Evolutionary conservation across 2,888 invertebrate species (phyloP).

Genomic region (Perizoma flavofasciatum): DNA sequence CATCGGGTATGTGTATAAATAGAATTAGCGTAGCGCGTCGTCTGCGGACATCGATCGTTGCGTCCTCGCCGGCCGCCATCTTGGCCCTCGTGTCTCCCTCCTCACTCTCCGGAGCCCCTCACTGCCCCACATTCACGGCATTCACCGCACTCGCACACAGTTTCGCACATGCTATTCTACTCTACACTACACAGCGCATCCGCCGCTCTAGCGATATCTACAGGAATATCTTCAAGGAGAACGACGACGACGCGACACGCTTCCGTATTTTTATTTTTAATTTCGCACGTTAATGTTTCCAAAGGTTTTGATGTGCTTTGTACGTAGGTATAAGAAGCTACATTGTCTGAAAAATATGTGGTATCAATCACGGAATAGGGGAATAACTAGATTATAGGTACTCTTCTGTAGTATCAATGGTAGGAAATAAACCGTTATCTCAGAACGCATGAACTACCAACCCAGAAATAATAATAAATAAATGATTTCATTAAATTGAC

Average conservation of each 20-base stretch:
- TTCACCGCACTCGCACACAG: conserved; percentile 55
- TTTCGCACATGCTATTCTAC: conserved; percentile 66
- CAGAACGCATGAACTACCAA: background rate
- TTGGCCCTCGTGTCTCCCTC: conserved; percentile 81
- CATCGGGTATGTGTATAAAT: conserved; percentile 70
- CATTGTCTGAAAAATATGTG: background rate
- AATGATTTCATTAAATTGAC: conserved; percentile 1
- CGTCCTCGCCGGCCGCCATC: conserved; percentile 79
- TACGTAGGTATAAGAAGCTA: conserved; percentile 7
- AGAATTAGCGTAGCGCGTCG: conserved; percentile 77
- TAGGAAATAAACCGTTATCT: conserved; percentile 13
- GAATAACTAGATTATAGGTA: too few species aligned
- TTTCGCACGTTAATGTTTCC: conserved; percentile 20
- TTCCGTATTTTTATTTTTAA: conserved; percentile 41
- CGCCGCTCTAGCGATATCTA: conserved; percentile 38
- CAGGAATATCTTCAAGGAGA: conserved; percentile 57
- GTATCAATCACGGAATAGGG: too few species aligned
- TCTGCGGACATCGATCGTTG: conserved; percentile 82
- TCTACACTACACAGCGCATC: conserved; percentile 32
- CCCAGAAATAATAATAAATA: background rate
- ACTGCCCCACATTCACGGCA: conserved; percentile 81
- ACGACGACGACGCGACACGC: conserved; percentile 18
- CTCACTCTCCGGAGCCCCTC: conserved; percentile 71
- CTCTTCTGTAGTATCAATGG: background rate
- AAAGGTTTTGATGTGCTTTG: conserved; percentile 8